phyloP scores from a whole-genome alignment of 2,113 vertebrate genomes.

The Nyctereutes procyonoides region DNA sequence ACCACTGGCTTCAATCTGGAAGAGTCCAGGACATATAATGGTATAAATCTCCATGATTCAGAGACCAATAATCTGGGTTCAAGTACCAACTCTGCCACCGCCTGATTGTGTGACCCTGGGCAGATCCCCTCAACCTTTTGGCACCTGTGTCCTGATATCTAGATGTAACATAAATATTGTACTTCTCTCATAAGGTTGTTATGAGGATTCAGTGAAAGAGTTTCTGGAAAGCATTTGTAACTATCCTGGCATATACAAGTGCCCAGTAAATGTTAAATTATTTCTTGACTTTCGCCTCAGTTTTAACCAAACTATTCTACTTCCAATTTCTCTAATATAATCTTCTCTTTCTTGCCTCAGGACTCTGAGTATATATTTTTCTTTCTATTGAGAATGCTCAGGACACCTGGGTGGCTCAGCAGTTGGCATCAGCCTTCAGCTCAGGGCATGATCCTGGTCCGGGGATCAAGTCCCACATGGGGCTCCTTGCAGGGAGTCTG shows the following conservation, averaged over 20 bases:
- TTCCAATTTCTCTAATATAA: neutral
- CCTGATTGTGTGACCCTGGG: neutral
- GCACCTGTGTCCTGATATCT: conserved; percentile 36
- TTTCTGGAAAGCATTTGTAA: neutral
- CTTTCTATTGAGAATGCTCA: neutral
- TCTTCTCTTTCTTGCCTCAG: neutral
- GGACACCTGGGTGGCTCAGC: no score
- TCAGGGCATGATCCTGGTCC: no score
- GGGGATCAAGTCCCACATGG: no score
- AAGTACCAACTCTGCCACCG: conserved; percentile 46
- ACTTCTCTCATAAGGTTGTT: conserved; percentile 3
- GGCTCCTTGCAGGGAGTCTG: no score
- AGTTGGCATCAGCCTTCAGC: no score
- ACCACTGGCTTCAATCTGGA: neutral
- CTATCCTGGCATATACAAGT: neutral
- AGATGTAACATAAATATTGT: conserved; percentile 15
- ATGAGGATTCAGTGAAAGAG: conserved; percentile 36
- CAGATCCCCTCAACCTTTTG: neutral
- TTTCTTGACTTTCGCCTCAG: conserved; percentile 24
- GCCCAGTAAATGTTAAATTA: neutral
- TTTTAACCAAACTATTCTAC: conserved; percentile 42
- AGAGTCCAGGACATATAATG: neutral
- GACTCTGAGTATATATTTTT: neutral
- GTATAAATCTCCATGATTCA: conserved; percentile 3
- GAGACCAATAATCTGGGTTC: neutral